Evolutionary conservation across 2,113 vertebrate species (phyloP), one percentile per base, ranked within the genome.

Genomic region (Uropsilus gracilis): DNA sequence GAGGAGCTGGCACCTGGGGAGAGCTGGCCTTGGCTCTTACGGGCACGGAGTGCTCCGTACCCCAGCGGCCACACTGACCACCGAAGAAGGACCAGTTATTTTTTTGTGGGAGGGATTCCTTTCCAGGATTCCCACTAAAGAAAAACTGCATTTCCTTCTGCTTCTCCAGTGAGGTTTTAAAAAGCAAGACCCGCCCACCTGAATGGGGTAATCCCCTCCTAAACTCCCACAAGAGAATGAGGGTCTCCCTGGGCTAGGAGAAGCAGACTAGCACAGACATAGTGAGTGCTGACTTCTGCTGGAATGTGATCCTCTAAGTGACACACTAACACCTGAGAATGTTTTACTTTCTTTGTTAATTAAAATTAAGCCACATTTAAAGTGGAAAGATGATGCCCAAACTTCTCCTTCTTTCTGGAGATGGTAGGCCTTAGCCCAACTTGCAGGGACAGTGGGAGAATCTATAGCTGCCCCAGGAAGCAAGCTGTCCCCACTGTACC

Each of bases 21-120:
- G 63, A 0, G 12, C 46, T 26, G 42, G 10, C 2, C 0, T 2
- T 13, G 32, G 6, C 76, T 7, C 3, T 28, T 6, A 5, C 46
- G 5, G 2, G 28, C 28, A 1, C 0, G 1, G 20, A 48, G 50
- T 17, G 2, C 39, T 16, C 42, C 6, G 86, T 42, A 55, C 16
- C 0, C 80, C 5, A 8, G 17, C 50, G 34, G n/a, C n/a, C n/a
- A n/a, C n/a, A n/a, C 14, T 53, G 50, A 6, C 13, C 1, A 1
- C 80, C 30, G 1, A 9, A 42, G 34, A 26, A 34, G 16, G 26
- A 24, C 24, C 57, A 59, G 14, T 39, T 61, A 26, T 12, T 64
- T 18, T 26, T 50, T 16, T 2, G 24, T 32, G 75, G 26, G 42
- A n/a, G 48, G n/a, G 18, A 9, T 26, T 1, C 37, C 68, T 75